Percentiles rank a stretch among this genome's conserved stretches.
These are phyloP conservation scores for Hydropsyche betteni DNA, from an alignment of 2,888 invertebrate species.

Conservation along the genomic window DNA sequence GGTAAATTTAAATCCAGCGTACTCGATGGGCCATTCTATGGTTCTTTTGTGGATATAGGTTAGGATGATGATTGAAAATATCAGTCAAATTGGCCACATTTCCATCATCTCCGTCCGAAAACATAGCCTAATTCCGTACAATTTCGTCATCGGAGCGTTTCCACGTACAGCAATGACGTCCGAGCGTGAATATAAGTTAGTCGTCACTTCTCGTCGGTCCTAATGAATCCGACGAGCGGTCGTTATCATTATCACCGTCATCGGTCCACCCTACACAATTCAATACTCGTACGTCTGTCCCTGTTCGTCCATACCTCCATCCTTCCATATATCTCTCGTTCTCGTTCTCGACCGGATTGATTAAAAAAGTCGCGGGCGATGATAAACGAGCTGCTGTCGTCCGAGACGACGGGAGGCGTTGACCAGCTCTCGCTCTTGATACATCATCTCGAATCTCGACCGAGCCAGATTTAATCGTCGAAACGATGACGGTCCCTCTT, in stretches of 20 bases:
- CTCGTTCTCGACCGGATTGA: constrained; percentile 23
- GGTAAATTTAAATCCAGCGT: no score
- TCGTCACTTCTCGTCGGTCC: no score
- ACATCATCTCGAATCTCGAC: constrained; percentile 38
- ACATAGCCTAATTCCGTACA: no score
- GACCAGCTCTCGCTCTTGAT: constrained; percentile 40
- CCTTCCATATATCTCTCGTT: constrained; percentile 1
- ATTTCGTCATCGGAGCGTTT: no score
- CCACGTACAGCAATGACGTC: no score
- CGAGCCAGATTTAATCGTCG: constrained; percentile 42
- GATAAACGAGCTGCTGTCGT: constrained; percentile 40
- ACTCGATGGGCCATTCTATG: no score
- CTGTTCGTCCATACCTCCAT: background rate
- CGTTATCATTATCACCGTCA: constrained; percentile 15
- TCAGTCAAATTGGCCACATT: no score
- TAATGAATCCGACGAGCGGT: background rate
- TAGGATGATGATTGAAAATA: no score
- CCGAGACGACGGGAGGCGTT: constrained; percentile 44
- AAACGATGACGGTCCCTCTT: constrained; percentile 18
- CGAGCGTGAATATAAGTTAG: no score
- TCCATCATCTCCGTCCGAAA: no score
- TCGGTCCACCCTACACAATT: constrained; percentile 5
- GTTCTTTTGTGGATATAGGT: no score
- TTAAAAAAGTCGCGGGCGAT: constrained; percentile 33
- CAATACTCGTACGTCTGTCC: background rate